A percentile compares a stretch with the other conserved stretches of the same genome.
phyloP scores from a whole-genome alignment of 2,888 invertebrate genomes.

The Frankliniella fusca region DNA sequence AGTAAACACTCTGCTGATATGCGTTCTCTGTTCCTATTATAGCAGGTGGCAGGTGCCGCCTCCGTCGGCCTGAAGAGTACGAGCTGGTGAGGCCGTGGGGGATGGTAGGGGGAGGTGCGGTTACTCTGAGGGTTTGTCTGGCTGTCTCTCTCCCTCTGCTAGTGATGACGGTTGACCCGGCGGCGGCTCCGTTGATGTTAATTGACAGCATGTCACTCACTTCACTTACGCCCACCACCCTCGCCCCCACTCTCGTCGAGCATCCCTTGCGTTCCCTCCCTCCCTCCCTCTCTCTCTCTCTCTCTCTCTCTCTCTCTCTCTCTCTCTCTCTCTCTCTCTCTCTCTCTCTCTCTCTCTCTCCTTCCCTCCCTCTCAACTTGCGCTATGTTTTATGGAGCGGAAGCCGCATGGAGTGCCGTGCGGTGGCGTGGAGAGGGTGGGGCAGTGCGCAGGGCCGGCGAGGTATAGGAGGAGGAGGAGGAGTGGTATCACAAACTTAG shows the following conservation, averaged over 20 bases:
- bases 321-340: not conserved
- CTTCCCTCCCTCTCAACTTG: not conserved
- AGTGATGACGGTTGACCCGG: not conserved
- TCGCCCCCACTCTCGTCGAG: not conserved
- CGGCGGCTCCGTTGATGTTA: not conserved
- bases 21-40: too few species aligned
- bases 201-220: conserved; percentile 8
- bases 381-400: not conserved
- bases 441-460: too few species aligned
- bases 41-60: too few species aligned
- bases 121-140: too few species aligned
- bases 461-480: too few species aligned
- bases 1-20: too few species aligned
- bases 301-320: not conserved
- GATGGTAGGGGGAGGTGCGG: too few species aligned
- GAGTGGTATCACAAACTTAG: too few species aligned
- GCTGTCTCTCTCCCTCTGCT: not conserved
- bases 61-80: too few species aligned
- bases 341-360: not conserved
- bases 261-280: not conserved
- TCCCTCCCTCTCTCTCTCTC: not conserved
- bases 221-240: not conserved
- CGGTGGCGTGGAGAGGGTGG: too few species aligned
- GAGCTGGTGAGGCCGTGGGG: too few species aligned
- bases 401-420: too few species aligned